A percentile compares a stretch with the other conserved stretches of the same genome.
Evolutionary conservation across 2,888 invertebrate genomes (phyloP).

Genomic region (Parelbella ahira): DNA sequence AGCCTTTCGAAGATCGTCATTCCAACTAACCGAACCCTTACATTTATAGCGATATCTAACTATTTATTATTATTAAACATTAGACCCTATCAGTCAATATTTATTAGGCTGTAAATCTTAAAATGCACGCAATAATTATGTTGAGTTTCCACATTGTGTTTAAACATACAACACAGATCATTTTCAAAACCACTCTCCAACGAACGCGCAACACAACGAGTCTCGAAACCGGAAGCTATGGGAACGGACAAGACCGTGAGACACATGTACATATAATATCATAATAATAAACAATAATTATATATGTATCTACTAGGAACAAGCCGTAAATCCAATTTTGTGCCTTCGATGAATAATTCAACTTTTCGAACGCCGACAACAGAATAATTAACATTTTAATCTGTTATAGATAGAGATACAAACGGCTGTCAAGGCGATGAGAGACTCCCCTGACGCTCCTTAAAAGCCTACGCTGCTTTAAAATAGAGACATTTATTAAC

Average conservation of each 20-base stretch:
- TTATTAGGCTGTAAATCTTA: too few species aligned
- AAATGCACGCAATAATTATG: too few species aligned
- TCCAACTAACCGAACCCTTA: too few species aligned
- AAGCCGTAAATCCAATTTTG: constrained; percentile 35
- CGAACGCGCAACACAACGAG: background rate
- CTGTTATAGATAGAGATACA: constrained; percentile 10
- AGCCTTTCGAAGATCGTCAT: too few species aligned
- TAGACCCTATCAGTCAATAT: too few species aligned
- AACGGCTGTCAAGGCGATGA: constrained; percentile 1
- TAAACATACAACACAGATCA: too few species aligned
- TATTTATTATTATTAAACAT: too few species aligned
- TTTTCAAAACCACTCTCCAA: background rate
- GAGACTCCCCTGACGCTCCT: background rate
- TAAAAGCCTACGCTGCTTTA: constrained; percentile 20
- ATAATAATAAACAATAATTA: constrained; percentile 31
- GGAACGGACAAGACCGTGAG: constrained; percentile 26
- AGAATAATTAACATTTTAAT: constrained; percentile 28
- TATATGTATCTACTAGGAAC: constrained; percentile 41
- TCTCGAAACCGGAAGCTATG: constrained; percentile 25
- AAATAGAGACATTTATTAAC: too few species aligned
- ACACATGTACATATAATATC: too few species aligned
- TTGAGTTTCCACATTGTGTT: too few species aligned
- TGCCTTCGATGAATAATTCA: constrained; percentile 39
- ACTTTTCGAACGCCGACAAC: constrained; percentile 11
- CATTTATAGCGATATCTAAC: too few species aligned